Conservation (phyloP, 92 coral and sea anemone species). For the Parazoanthus darwini region DNA sequence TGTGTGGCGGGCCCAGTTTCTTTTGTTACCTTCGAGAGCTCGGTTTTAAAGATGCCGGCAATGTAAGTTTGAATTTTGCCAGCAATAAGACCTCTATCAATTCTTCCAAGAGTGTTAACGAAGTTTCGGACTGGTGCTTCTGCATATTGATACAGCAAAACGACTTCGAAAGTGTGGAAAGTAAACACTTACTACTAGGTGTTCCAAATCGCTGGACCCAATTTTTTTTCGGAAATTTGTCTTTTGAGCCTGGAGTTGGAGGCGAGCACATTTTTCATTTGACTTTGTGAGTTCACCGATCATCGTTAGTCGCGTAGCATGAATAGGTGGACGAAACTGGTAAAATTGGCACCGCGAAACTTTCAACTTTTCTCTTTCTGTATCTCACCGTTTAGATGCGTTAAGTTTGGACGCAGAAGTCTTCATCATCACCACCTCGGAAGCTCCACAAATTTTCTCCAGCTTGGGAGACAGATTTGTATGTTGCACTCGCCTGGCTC, state of each 20-base stretch:
- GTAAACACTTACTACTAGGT: neutral
- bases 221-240: neutral
- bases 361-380: neutral
- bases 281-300: neutral
- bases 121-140: neutral
- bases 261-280: neutral
- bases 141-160: neutral
- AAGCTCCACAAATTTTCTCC: neutral
- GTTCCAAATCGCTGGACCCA: neutral
- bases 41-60: slow-evolving; percentile 35
- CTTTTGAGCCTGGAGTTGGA: neutral
- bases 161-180: neutral
- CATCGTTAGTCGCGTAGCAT: neutral
- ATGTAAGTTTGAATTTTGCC: too few species aligned
- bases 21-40: neutral
- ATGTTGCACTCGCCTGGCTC: neutral
- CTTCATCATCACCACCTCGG: neutral
- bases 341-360: neutral
- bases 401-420: neutral
- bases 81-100: too few species aligned
- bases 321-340: slow-evolving; percentile 3
- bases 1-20: too few species aligned
- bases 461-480: neutral
- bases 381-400: neutral
- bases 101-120: neutral